These are phyloP conservation scores for Melieria crassipennis DNA, from an alignment of 2,888 invertebrate species.

Conservation along the genomic window DNA sequence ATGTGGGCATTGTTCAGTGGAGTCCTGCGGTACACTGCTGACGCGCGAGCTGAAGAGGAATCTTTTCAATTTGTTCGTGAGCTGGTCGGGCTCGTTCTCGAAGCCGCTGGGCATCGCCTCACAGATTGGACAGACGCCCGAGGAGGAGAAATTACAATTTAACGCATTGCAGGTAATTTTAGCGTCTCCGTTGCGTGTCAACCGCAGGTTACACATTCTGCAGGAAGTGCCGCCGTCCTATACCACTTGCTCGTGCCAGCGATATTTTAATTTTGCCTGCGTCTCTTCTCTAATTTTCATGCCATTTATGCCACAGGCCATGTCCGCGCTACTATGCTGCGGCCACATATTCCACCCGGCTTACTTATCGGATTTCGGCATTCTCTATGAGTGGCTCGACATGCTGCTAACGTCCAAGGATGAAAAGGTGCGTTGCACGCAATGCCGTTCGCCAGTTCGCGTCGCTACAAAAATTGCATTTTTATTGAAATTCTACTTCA, in stretches of 20 bases:
- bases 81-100: slow-evolving; percentile 92
- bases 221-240: too few relatives aligned
- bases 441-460: background rate
- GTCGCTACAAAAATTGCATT: background rate
- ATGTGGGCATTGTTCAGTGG: slow-evolving; percentile 71
- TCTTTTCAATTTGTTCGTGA: slow-evolving; percentile 90
- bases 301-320: slow-evolving; percentile 72
- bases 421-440: slow-evolving; percentile 73
- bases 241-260: too few relatives aligned
- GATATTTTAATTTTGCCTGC: too few relatives aligned
- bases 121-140: slow-evolving; percentile 65
- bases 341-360: slow-evolving; percentile 92
- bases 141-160: slow-evolving; percentile 72
- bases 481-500: background rate
- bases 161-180: slow-evolving; percentile 70
- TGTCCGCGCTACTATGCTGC: slow-evolving; percentile 95
- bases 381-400: slow-evolving; percentile 94
- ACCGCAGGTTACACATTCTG: too few relatives aligned
- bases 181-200: background rate
- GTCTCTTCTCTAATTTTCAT: background rate
- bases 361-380: slow-evolving; percentile 88
- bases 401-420: slow-evolving; percentile 88
- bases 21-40: slow-evolving; percentile 83
- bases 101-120: slow-evolving; percentile 71
- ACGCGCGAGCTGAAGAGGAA: slow-evolving; percentile 87